Conservation (phyloP, 1,140 invertebrate genomes). For the Argopecten irradians region DNA sequence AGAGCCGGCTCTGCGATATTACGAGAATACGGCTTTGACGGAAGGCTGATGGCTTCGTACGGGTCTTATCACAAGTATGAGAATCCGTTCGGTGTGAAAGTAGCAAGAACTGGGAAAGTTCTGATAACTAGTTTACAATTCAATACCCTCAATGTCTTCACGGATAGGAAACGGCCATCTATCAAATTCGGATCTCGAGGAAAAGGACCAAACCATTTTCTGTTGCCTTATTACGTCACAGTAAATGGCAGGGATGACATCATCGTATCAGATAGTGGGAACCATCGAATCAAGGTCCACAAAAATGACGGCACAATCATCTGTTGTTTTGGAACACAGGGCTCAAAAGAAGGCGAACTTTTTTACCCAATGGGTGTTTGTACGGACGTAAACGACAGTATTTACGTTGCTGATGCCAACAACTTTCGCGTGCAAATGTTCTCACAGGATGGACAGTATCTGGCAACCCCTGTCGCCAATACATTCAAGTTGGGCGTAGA, state of each 20-base stretch:
- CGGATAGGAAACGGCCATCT: constrained; percentile 97
- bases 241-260: constrained; percentile 61
- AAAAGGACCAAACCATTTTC: constrained; percentile 84
- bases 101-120: constrained; percentile 54
- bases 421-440: constrained; percentile 99
- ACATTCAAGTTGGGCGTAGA: constrained; percentile 61
- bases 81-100: constrained; percentile 63
- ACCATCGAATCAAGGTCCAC: constrained; percentile 70
- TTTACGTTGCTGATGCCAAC: constrained; percentile 97
- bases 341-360: constrained; percentile 81
- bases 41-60: constrained; percentile 50
- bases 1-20: constrained; percentile 56
- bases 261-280: constrained; percentile 65
- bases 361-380: constrained; percentile 98
- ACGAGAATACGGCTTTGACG: constrained; percentile 60
- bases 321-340: constrained; percentile 60
- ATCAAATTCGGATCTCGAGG: constrained; percentile 96
- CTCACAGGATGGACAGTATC: constrained; percentile 63
- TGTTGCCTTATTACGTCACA: constrained; percentile 61
- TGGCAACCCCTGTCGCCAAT: constrained; percentile 51
- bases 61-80: constrained; percentile 65
- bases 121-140: constrained; percentile 83
- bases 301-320: constrained; percentile 64
- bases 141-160: constrained; percentile 95
- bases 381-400: constrained; percentile 97